Evolutionary conservation across 2,797 vertebrate species (phyloP).

Genomic region (Onychomys leucogaster): DNA sequence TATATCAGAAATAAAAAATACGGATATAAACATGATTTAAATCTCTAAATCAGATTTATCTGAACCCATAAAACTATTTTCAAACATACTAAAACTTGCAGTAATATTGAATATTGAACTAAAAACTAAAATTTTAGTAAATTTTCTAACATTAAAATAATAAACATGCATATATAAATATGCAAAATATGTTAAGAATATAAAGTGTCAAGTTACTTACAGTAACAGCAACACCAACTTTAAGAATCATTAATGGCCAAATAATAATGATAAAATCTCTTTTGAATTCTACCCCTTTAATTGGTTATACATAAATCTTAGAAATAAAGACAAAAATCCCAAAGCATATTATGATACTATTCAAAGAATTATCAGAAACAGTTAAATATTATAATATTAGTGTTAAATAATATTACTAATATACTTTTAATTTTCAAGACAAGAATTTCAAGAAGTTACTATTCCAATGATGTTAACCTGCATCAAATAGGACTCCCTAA

Average conservation of each 20-base stretch:
- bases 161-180: conserved; percentile 2
- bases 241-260: conserved; percentile 48
- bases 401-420: not conserved
- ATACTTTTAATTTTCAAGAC: conserved; percentile 19
- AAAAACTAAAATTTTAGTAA: conserved; percentile 66
- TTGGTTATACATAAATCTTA: conserved; percentile 12
- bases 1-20: conserved; percentile 2
- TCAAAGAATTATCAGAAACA: conserved; percentile 31
- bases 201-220: conserved; percentile 37
- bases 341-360: conserved; percentile 41
- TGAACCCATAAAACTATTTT: conserved; percentile 15
- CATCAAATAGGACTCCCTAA: not conserved
- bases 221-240: conserved; percentile 36
- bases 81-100: conserved; percentile 25
- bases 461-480: not conserved
- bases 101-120: conserved; percentile 18
- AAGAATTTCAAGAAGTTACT: conserved; percentile 44
- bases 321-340: conserved; percentile 22
- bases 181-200: not conserved
- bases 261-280: not conserved
- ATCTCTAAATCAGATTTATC: conserved; percentile 40
- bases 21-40: conserved; percentile 31
- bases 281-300: conserved; percentile 30
- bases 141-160: conserved; percentile 53
- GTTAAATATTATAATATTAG: not conserved